Evolutionary conservation across 2,797 vertebrate genomes (phyloP), one percentile per base, ranked within the genome.

Genomic region (Eurystomus glaucurus): DNA sequence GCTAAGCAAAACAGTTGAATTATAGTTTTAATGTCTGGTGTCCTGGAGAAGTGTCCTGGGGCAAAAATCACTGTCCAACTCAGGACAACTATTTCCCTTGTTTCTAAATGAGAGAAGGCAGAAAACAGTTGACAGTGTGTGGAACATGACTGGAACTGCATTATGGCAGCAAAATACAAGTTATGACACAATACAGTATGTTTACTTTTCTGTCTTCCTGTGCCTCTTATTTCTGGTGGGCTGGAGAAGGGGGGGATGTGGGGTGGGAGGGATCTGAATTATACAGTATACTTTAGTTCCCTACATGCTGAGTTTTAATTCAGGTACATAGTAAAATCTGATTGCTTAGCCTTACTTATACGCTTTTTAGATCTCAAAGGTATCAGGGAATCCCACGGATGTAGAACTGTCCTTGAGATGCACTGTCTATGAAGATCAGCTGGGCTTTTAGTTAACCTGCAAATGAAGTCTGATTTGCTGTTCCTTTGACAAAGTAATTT

Each of bases 341-440:
- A 64, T 35, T 51, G 2, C 4, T 79, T 48, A 55, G 9, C 3
- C 23, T 88, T 64, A 29, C 3, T 46, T 58, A 41, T 0, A 0
- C 16, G 4, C 0, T 33, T 82, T 69, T 60, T 4, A 3, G 3
- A 9, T 79, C 39, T 55, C n/a, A 79, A 68, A 39, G 29, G 19
- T 57, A 9, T n/a, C 21, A 72, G 18, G 26, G 50, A 76, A 65
- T 48, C 64, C 72, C 35, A 21, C 3, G 55, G 7, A n/a, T 20
- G 20, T 10, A 43, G 10, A 60, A 19, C 9, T n/a, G 28, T 61
- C 33, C 37, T 41, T 66, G 75, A 81, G 20, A 46, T 1, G 0
- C 46, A 33, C 10, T 45, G 15, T 54, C n/a, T 45, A 25, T 8
- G 29, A 72, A 61, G 19, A 35, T 51, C n/a, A 75, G 11, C 26